Evolutionary conservation across 1,140 invertebrate genomes (phyloP), one percentile per base, ranked within the genome.

Genomic region (Platorchestia sp.): DNA sequence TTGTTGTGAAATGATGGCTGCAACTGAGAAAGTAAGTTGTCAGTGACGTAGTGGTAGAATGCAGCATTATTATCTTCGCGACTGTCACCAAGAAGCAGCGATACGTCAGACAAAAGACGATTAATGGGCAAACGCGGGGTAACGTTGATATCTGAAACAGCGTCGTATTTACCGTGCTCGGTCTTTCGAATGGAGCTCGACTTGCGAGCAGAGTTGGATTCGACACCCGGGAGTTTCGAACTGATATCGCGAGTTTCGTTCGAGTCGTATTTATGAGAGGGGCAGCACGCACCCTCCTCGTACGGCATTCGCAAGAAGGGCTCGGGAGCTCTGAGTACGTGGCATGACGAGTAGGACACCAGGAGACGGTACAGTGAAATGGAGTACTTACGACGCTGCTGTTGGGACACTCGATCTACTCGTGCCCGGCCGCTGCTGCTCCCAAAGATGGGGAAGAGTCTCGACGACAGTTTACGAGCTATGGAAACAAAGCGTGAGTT

Each of bases 71-170:
- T 93, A n/a, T 93, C 91, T 47, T 93, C 91, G 0, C 91, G 43
- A 44, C 91, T 45, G n/a, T 93, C 91, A 14, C 91, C 91, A 19
- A 93, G 43, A 7, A 93, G n/a, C 40, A 93, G 45, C 3, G 91
- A 93, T 44, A 93, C 91, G 91, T 93, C 91, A 45, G 91, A 93
- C 91, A 93, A 40, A 40, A 93, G 91, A 47, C 91, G 91, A 44
- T 93, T 93, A 44, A 44, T 44, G 40, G 91, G 91, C 19, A 47
- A 42, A 36, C 41, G 19, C 6, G 91, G 91, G 22, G 45, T 44
- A 10, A 45, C 91, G 45, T 93, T 45, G 43, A 44, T 40, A 41
- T 93, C 91, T 14, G 91, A 93, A 45, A 93, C 91, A 0, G 44
- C 14, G 40, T n/a, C 36, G 40, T 3, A 40, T 22, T 40, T 45